Conservation (phyloP, 2,888 invertebrate genomes). For the Zygogramma bicolorata region DNA sequence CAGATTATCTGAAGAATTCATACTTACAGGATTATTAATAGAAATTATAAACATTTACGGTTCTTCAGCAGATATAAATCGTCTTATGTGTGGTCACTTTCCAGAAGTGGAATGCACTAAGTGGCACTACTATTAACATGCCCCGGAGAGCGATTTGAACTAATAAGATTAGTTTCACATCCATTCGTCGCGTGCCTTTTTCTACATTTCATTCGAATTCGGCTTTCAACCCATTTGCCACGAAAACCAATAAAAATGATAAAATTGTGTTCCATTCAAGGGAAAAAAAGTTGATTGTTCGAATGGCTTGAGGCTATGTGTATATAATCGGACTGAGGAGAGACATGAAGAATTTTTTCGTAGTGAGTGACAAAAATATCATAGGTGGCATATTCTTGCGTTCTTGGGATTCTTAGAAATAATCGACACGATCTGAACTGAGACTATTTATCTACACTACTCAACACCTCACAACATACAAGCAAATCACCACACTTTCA, state of each 20-base stretch:
- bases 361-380: too few species aligned
- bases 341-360: too few species aligned
- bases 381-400: too few species aligned
- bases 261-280: background rate
- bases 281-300: background rate
- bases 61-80: constrained; percentile 23
- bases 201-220: background rate
- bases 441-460: too few species aligned
- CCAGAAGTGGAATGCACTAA: constrained; percentile 31
- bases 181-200: constrained; percentile 24
- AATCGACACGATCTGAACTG: too few species aligned
- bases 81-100: constrained; percentile 41
- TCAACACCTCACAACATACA: too few species aligned
- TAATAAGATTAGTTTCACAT: constrained; percentile 23
- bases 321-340: too few species aligned
- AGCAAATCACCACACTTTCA: too few species aligned
- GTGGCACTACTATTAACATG: constrained; percentile 21
- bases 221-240: constrained; percentile 11
- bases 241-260: constrained; percentile 11
- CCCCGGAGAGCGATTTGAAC: background rate
- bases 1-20: constrained; percentile 36
- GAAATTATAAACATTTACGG: constrained; percentile 36
- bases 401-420: too few species aligned
- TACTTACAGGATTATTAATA: constrained; percentile 41
- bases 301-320: too few species aligned